Base-by-base conservation (phyloP, 2,888 invertebrate species). In the Slavum lentiscoides region DNA sequence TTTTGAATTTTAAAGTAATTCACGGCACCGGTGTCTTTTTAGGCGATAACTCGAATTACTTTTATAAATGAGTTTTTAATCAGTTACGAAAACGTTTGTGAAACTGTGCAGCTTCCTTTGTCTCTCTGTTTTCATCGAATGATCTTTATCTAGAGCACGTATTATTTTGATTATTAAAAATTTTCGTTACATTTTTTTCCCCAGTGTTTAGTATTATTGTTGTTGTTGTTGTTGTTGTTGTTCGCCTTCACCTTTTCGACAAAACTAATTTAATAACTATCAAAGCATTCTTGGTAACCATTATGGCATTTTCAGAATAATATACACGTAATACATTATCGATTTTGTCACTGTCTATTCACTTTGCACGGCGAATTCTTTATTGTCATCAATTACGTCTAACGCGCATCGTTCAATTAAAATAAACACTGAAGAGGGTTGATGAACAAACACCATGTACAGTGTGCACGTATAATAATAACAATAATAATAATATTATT, bases 321-420 rank as follows among this genome's bases (percentile, higher is more conserved):
- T 39, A 21, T 70, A 49, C 58, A 49, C 11, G 15, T 30, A 68
- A 53, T 68, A 49, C 43, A 23, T 61, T 73, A 73, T 73, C 49
- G 61, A 73, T 73, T 73, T 61, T 73, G 23, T 30, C 43, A 39
- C 59, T 39, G 15, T 4, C 30, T 30, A 30, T 49, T 59, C 73
- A 61, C 23, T 61, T 19, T 49, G 13, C 49, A 49, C 13, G 30
- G 30, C 4, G 30, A 17, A 2, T 9, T 73, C 23, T 30, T n/a
- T 49, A 73, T 61, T 73, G 61, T 73, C 61, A 73, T 61, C 61
- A 73, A 73, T 73, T 73, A 73, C 61, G 61, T 49, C 61, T 61
- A 23, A 62, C 30, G 30, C 30, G 30, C 49, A 30, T 73, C 49
- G 61, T 73, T 73, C 73, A 61, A 73, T 62, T 73, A 73, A 61